These are phyloP conservation scores for Proales similis DNA, from an alignment of 1,140 invertebrate genomes.

Conservation along the genomic window DNA sequence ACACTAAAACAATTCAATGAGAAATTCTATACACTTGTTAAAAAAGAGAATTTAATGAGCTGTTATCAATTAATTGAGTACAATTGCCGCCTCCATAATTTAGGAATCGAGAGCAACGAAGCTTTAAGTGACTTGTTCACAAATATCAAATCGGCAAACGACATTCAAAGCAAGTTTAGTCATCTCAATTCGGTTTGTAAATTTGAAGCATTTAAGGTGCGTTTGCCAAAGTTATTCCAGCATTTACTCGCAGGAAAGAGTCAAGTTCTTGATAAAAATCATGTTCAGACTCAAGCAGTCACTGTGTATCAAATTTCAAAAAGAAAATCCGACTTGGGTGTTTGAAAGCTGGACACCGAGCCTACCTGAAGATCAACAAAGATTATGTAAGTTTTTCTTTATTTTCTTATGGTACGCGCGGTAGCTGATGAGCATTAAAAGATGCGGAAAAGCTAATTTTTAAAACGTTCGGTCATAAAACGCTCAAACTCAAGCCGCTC, in stretches of 20 bases:
- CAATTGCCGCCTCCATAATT: slow-evolving; percentile 7
- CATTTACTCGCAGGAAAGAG: not conserved
- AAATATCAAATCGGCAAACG: slow-evolving; percentile 2
- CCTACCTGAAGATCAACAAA: no score
- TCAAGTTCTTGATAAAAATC: not conserved
- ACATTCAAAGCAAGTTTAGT: not conserved
- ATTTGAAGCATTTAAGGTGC: not conserved
- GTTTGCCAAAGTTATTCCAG: not conserved
- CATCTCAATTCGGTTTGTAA: slow-evolving; percentile 19
- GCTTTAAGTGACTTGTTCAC: slow-evolving; percentile 20
- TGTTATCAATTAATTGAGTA: slow-evolving; percentile 23
- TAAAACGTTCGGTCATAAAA: slow-evolving; percentile 22
- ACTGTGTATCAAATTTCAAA: not conserved
- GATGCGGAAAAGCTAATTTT: not conserved
- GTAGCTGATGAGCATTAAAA: no score
- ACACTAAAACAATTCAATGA: slow-evolving; percentile 11
- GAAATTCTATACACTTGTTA: slow-evolving; percentile 11
- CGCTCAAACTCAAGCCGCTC: slow-evolving; percentile 21
- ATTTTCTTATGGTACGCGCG: slow-evolving; percentile 19
- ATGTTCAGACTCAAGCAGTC: no score
- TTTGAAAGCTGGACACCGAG: no score
- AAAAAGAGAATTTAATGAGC: slow-evolving; percentile 4
- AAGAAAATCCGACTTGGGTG: no score
- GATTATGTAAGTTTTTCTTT: not conserved
- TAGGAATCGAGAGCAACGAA: slow-evolving; percentile 9